A percentile compares a stretch with the other conserved stretches of the same genome.
These are phyloP conservation scores for Temnothorax ravouxi DNA, from an alignment of 2,888 invertebrate genomes.

Conservation along the genomic window DNA sequence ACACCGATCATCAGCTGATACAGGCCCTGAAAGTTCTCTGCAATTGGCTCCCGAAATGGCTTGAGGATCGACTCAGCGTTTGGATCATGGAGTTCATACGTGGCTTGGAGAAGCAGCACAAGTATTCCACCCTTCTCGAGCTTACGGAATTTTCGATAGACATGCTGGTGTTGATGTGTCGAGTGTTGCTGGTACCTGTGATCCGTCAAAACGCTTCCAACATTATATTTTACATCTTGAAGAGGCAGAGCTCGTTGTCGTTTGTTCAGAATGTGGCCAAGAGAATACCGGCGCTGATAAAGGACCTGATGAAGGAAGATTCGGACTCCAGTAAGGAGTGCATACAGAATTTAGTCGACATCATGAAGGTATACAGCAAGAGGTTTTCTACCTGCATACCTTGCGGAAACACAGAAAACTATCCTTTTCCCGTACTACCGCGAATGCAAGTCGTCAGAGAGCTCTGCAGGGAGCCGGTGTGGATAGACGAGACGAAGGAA, in stretches of 20 bases:
- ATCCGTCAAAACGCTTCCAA: constrained; percentile 88
- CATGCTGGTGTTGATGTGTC: constrained; percentile 88
- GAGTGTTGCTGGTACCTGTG: constrained; percentile 88
- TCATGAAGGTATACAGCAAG: constrained; percentile 87
- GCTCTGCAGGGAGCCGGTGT: constrained; percentile 83
- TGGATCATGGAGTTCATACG: constrained; percentile 91
- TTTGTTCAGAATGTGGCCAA: constrained; percentile 88
- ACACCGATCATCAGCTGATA: constrained; percentile 87
- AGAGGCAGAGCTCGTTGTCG: constrained; percentile 88
- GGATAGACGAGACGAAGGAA: constrained; percentile 77
- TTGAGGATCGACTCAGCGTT: constrained; percentile 89
- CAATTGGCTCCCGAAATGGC: constrained; percentile 90
- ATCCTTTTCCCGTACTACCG: constrained; percentile 81
- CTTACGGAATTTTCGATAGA: constrained; percentile 89
- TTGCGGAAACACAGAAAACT: constrained; percentile 80
- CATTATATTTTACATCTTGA: constrained; percentile 90
- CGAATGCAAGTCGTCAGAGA: constrained; percentile 79
- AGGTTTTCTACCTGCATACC: constrained; percentile 86
- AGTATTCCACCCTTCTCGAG: constrained; percentile 88
- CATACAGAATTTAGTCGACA: constrained; percentile 89
- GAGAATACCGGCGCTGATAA: constrained; percentile 86
- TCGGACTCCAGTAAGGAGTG: constrained; percentile 86
- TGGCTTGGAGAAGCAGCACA: constrained; percentile 88
- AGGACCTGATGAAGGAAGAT: constrained; percentile 88
- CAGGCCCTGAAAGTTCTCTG: constrained; percentile 90